Conservation (phyloP, 2,113 vertebrate genomes). For the Sylvietta virens region DNA sequence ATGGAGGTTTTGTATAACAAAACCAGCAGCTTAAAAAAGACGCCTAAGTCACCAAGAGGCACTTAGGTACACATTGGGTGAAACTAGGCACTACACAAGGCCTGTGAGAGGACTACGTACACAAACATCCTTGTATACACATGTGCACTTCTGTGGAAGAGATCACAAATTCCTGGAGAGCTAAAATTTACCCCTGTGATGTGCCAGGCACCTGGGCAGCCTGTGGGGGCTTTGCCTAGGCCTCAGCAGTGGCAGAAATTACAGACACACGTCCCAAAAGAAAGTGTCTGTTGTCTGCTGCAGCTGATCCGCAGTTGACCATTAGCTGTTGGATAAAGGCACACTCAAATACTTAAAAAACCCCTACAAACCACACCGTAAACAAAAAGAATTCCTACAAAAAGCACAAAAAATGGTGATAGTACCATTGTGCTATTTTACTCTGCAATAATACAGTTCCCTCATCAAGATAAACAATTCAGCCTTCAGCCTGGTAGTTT, state of each 20-base stretch:
- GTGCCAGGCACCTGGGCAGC: not conserved
- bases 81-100: not conserved
- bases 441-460: not conserved
- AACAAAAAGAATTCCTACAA: not conserved
- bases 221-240: not conserved
- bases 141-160: accelerated
- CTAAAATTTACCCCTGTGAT: not conserved
- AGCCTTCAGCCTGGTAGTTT: conserved; percentile 45
- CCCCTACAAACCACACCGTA: not conserved
- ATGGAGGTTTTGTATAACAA: not conserved
- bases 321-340: not conserved
- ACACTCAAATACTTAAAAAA: not conserved
- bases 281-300: not conserved
- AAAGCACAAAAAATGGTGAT: not conserved
- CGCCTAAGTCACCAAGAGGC: not conserved
- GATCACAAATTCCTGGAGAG: not conserved
- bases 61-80: not conserved
- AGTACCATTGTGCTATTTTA: not conserved
- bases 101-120: not conserved
- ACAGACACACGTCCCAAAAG: not conserved
- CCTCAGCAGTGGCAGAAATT: not conserved
- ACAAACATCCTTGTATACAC: accelerated
- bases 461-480: conserved; percentile 38
- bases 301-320: not conserved
- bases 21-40: not conserved